Conservation (phyloP, 2,888 invertebrate genomes). For the Rotaria socialis region DNA sequence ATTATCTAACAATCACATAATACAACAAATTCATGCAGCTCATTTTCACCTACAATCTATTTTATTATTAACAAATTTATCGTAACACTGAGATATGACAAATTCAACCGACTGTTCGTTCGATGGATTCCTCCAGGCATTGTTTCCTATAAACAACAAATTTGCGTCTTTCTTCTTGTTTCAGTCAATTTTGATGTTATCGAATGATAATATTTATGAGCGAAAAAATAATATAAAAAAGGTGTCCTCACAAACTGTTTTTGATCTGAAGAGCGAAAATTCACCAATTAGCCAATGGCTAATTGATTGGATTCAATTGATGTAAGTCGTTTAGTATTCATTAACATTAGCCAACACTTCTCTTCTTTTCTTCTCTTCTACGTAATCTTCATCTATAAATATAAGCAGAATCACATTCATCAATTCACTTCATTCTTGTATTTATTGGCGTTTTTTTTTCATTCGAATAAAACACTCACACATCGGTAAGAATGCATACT, state of each 20-base stretch:
- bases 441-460: not conserved
- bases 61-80: not conserved
- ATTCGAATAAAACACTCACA: not conserved
- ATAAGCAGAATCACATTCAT: not conserved
- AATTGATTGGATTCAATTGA: constrained; percentile 16
- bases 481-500: not conserved
- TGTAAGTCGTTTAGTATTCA: constrained; percentile 26
- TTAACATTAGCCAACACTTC: not conserved
- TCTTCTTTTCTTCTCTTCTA: not conserved
- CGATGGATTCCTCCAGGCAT: not conserved
- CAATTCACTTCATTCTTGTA: too few species aligned
- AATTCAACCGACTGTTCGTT: too few species aligned
- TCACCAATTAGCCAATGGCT: not conserved
- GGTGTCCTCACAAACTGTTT: too few species aligned
- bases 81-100: not conserved
- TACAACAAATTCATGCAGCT: not conserved
- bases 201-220: not conserved
- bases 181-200: not conserved
- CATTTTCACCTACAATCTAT: not conserved
- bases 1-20: not conserved
- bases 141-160: not conserved
- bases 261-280: not conserved
- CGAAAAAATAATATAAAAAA: not conserved
- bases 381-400: not conserved
- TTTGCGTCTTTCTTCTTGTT: not conserved